Evolutionary conservation across 2,113 vertebrate genomes (phyloP).

Genomic region (Menidia beryllina): DNA sequence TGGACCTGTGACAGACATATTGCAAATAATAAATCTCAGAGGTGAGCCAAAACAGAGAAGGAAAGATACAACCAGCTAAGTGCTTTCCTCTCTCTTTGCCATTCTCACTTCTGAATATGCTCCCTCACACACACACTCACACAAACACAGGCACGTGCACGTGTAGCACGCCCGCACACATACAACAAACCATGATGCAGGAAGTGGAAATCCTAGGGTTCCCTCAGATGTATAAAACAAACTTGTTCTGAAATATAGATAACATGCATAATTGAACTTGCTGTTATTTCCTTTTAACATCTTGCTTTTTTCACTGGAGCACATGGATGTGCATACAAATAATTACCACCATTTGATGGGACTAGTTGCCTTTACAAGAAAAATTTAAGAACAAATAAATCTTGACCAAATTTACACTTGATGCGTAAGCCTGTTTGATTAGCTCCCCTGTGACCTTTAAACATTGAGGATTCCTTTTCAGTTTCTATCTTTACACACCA

Average conservation of each 20-base stretch:
- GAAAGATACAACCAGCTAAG: neutral
- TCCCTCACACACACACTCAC: neutral
- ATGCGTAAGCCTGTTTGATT: slow-evolving; percentile 27
- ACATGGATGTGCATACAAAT: neutral
- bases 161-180: too few species aligned
- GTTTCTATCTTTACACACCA: neutral
- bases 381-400: slow-evolving; percentile 27
- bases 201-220: neutral
- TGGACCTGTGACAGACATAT: slow-evolving; percentile 26
- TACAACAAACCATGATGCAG: neutral
- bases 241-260: slow-evolving; percentile 19
- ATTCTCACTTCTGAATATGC: slow-evolving; percentile 8
- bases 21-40: slow-evolving; percentile 36
- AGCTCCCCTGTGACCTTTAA: slow-evolving; percentile 43
- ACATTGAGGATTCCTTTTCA: slow-evolving; percentile 36
- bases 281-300: slow-evolving; percentile 16
- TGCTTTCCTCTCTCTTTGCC: slow-evolving; percentile 10
- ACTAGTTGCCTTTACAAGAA: slow-evolving; percentile 37
- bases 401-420: slow-evolving; percentile 17
- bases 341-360: slow-evolving; percentile 22
- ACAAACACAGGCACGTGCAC: too few species aligned
- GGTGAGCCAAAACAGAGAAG: slow-evolving; percentile 2
- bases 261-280: slow-evolving; percentile 31
- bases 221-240: slow-evolving; percentile 17
- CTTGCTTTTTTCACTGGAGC: neutral